Evolutionary conservation across 1,140 invertebrate species (phyloP).

Genomic region (Battus philenor): DNA sequence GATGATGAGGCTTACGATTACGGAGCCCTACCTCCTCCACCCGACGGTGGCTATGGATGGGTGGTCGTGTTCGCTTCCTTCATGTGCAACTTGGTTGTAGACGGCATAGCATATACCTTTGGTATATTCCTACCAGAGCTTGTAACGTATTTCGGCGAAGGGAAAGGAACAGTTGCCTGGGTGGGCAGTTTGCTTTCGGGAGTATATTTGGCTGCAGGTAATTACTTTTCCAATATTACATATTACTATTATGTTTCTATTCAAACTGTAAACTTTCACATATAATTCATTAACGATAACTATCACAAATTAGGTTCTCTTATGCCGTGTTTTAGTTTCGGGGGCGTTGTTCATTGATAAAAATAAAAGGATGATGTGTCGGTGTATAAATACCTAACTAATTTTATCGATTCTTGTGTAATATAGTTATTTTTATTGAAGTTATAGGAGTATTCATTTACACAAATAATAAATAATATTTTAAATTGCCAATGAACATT

Average conservation of each 20-base stretch:
- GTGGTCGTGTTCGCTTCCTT: conserved; percentile 97
- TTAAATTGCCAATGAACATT: too few relatives aligned
- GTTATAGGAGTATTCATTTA: too few relatives aligned
- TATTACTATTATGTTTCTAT: conserved; percentile 4
- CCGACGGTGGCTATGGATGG: conserved; percentile 94
- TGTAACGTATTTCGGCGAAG: conserved; percentile 87
- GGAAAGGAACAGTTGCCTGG: conserved; percentile 94
- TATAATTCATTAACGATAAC: too few relatives aligned
- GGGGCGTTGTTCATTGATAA: too few relatives aligned
- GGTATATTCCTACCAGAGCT: conserved; percentile 92
- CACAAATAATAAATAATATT: too few relatives aligned
- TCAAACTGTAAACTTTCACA: too few relatives aligned
- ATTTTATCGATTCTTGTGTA: too few relatives aligned
- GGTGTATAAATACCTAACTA: too few relatives aligned
- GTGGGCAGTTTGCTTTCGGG: conserved; percentile 95
- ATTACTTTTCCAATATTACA: conserved; percentile 34
- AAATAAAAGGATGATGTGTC: too few relatives aligned
- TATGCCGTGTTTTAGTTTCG: too few relatives aligned
- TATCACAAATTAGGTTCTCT: too few relatives aligned
- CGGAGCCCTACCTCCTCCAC: conserved; percentile 86
- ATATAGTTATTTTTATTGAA: too few relatives aligned
- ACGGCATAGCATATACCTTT: conserved; percentile 96
- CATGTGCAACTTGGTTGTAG: conserved; percentile 98
- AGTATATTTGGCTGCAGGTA: conserved; percentile 94
- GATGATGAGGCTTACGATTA: conserved; percentile 86